A percentile compares a stretch with the other conserved stretches of the same genome.
Evolutionary conservation across 2,888 invertebrate genomes (phyloP).

Genomic region (Rosalia funebris): DNA sequence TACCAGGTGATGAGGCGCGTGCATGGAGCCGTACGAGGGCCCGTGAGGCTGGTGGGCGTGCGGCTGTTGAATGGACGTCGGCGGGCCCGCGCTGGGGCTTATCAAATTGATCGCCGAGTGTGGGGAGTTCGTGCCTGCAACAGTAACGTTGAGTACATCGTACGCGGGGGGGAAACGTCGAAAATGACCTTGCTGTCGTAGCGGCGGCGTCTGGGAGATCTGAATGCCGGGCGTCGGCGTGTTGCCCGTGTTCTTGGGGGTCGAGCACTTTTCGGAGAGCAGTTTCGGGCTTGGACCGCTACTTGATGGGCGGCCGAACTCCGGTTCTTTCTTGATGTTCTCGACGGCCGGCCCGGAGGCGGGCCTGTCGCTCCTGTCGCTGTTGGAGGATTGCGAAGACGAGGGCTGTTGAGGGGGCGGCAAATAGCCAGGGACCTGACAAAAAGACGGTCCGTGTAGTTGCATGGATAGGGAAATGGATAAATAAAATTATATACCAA

Average conservation of each 20-base stretch:
- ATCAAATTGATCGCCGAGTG: constrained; percentile 74
- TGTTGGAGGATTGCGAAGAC: constrained; percentile 40
- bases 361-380: constrained; percentile 60
- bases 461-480: not conserved
- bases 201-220: constrained; percentile 63
- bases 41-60: constrained; percentile 74
- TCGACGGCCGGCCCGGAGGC: constrained; percentile 74
- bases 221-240: constrained; percentile 55
- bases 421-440: constrained; percentile 54
- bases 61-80: constrained; percentile 71
- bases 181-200: constrained; percentile 61
- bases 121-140: constrained; percentile 56
- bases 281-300: constrained; percentile 57
- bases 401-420: constrained; percentile 48
- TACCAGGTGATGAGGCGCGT: constrained; percentile 78
- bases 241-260: constrained; percentile 55
- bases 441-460: too few relatives aligned
- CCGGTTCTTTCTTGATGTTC: constrained; percentile 80
- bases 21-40: constrained; percentile 72
- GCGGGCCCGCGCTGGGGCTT: constrained; percentile 65
- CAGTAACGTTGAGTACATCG: too few relatives aligned
- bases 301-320: constrained; percentile 62
- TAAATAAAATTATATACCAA: not conserved
- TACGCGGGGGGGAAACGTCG: constrained; percentile 65
- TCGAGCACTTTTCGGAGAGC: constrained; percentile 54